phyloP scores from a whole-genome alignment of 2,888 invertebrate species.

The Lycocerus yunnanus region DNA sequence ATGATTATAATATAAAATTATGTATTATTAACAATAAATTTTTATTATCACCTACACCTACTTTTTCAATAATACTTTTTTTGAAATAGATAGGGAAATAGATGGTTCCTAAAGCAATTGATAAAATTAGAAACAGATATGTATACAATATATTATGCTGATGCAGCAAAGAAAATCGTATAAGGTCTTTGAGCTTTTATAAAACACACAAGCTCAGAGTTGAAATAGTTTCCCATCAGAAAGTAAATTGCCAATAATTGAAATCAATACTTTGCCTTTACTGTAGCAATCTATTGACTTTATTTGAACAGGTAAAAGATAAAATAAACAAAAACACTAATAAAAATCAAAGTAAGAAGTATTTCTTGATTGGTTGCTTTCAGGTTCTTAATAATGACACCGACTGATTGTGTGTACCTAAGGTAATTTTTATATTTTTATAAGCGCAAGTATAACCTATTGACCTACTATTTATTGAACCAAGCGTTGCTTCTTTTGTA shows the following conservation, averaged over 20 bases:
- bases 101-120: no score
- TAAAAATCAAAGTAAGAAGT: not conserved
- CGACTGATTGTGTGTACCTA: not conserved
- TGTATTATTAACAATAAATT: no score
- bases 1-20: no score
- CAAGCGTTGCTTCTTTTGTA: not conserved
- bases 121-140: not conserved
- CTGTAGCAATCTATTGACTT: not conserved
- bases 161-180: not conserved
- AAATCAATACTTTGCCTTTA: not conserved
- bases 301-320: not conserved
- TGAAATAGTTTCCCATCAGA: not conserved
- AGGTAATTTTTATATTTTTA: not conserved
- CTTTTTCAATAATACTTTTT: no score
- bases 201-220: not conserved
- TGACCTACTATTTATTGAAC: not conserved
- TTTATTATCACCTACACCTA: no score
- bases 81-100: no score
- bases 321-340: not conserved
- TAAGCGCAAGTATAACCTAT: not conserved
- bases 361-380: not conserved
- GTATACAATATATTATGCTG: not conserved
- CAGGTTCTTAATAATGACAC: not conserved
- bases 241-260: not conserved
- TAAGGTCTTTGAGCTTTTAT: not conserved